Base-by-base conservation (phyloP, 1,140 invertebrate species). In the Scaptodrosophila lebanonensis region DNA sequence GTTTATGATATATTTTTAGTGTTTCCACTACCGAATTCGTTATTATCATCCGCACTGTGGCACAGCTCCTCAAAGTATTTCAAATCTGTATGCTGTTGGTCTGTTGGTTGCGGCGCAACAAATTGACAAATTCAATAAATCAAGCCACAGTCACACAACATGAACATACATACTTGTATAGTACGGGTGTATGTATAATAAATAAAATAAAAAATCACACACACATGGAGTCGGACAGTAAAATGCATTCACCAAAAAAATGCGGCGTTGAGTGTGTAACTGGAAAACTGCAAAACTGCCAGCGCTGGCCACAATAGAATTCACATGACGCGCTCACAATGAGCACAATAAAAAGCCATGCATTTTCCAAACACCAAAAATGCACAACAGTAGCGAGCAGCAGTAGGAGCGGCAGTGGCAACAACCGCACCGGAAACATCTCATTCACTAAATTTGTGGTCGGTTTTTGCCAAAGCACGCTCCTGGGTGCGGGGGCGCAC, bases 281-380 rank as follows among this genome's bases (percentile, higher is more conserved):
- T 25, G 22, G 3, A 25, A 25, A 76, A 77, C 72, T 79, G 72
- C 71, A 66, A 32, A 27, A 4, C 18, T 32, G 59, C 11, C 1
- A 43, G 7, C 17, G 13, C 12, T 35, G 51, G 36, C 17, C 22
- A 25, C 22, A 25, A 40, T 45, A 18, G 61, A 43, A 51, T 71
- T 33, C 51, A 36, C 48, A 76, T 63, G 63, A 64, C 70, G 63
- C 59, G 65, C 60, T 52, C 68, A 79, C 76, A 83, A 83, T 77
- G 66, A 77, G 76, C 71, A 83, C 66, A 75, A 83, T 76, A 76
- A 76, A 77, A 83, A 83, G 77, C 77, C 63, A 83, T 83, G 76
- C 71, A 83, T 83, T 83, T 83, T 83, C 67, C 76, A 83, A 83
- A 83, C 71, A 83, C 71, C 76, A 76, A 83, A 83, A 83, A 76